Conservation (phyloP, 2,113 vertebrate genomes). For the Nannospalax galili region DNA sequence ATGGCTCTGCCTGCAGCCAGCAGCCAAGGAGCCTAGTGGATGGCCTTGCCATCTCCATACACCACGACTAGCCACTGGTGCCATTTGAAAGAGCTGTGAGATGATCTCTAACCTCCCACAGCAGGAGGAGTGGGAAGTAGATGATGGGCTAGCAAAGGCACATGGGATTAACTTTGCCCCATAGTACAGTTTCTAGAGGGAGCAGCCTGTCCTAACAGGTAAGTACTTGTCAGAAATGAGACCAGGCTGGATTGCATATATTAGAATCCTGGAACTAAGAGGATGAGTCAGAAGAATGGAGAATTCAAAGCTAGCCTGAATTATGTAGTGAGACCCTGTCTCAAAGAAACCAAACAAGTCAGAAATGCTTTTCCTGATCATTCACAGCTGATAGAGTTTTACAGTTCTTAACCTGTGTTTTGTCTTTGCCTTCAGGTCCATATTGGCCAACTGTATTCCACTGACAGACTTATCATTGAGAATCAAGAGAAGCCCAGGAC, state of each 20-base stretch:
- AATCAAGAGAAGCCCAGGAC: slow-evolving; percentile 79
- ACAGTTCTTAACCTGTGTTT: slow-evolving; percentile 26
- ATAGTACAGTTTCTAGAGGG: not conserved
- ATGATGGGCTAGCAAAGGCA: not conserved
- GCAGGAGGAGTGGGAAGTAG: rapidly evolving
- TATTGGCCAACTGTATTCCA: slow-evolving; percentile 87
- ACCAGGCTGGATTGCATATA: not conserved
- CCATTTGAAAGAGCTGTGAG: not conserved
- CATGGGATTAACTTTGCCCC: not conserved
- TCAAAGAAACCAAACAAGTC: not conserved
- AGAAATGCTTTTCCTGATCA: no score
- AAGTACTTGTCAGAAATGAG: not conserved
- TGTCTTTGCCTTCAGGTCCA: slow-evolving; percentile 86
- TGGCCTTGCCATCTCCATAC: not conserved
- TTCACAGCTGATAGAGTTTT: not conserved
- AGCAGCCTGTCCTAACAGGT: not conserved
- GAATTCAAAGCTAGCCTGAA: not conserved
- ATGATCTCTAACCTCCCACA: not conserved
- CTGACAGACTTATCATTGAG: slow-evolving; percentile 89
- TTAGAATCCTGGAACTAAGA: not conserved
- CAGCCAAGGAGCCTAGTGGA: not conserved
- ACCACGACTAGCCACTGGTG: not conserved
- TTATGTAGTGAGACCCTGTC: not conserved
- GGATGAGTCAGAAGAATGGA: not conserved
- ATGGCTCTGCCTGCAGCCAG: not conserved